Evolutionary conservation across 1,140 invertebrate genomes (phyloP).

Genomic region (Listronotus oregonensis): DNA sequence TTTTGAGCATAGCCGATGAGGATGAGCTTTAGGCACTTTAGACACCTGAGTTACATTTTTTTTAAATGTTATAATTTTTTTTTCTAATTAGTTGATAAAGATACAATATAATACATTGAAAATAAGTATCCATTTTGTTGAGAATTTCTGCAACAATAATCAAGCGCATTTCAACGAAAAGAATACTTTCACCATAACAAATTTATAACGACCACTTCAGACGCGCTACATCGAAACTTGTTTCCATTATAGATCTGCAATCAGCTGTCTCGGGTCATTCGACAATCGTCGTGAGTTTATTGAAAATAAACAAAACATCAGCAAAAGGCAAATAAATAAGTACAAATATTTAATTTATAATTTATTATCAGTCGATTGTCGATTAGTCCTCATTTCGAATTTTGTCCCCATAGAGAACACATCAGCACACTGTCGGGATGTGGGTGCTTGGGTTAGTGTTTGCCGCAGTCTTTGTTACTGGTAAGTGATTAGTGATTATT

Average conservation of each 20-base stretch:
- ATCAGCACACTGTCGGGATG: constrained; percentile 4
- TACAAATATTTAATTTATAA: constrained; percentile 9
- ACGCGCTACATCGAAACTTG: constrained; percentile 11
- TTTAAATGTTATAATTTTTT: too few species aligned
- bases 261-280: constrained; percentile 14
- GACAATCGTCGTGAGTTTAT: neutral
- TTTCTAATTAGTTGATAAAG: too few species aligned
- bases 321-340: constrained; percentile 8
- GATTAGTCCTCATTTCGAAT: neutral
- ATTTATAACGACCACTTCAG: too few species aligned
- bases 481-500: constrained; percentile 12
- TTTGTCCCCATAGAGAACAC: neutral
- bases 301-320: constrained; percentile 22
- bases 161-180: too few species aligned
- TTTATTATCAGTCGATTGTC: constrained; percentile 9
- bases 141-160: neutral
- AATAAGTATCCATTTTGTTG: too few species aligned
- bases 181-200: too few species aligned
- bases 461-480: neutral
- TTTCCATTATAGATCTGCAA: constrained; percentile 14
- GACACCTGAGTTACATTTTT: too few species aligned
- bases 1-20: too few species aligned
- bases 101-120: too few species aligned
- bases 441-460: constrained; percentile 18
- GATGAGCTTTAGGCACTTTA: too few species aligned